Base-by-base conservation (phyloP, 1,140 invertebrate genomes). In the Nebria ingens region DNA sequence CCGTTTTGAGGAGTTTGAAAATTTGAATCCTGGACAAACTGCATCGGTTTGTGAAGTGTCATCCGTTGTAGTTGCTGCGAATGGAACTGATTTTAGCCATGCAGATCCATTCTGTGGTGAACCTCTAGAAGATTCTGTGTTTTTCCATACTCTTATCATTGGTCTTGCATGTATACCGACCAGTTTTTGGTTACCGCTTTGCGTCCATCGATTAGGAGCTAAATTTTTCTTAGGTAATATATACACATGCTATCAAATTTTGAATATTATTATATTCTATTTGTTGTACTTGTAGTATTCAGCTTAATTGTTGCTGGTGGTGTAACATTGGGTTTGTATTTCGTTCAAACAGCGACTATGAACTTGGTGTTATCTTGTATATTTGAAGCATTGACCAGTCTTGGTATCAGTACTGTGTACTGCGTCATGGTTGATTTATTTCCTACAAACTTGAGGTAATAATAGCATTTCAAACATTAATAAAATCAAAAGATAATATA, bases 241-340 rank as follows among this genome's bases (percentile, higher is more conserved):
- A 49, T 50, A 51, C 53, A 20, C 2, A 15, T 34, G 1, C 21
- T 12, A 21, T 22, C 45, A 53, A 15, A 15, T 51, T 20, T 19
- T 34, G 2, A 19, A 29, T 55, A 12, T 49, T 55, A 19, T n/a
- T 15, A 51, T 21, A 13, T 19, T 53, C 20, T 25, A 60, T 61
- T 49, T 45, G 1, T 34, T 23, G 61, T 56, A 65, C 66, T 77
- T 74, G 22, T 70, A 86, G 85, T 87, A 58, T 78, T 85, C 65
- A 85, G 84, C 62, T 76, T 88, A 64, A 66, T 84, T 15, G 74
- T 86, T 2, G 84, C 86, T 52, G 84, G 81, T 38, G 73, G 72
- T n/a, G 82, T 85, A n/a, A 85, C 85, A 0, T 74, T 87, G 19
- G 83, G 82, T n/a, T 74, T 89, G 54, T 87, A 87, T 70, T 86